Percentiles rank a stretch among this genome's conserved stretches.
phyloP scores from a whole-genome alignment of 2,888 invertebrate species.

The Euzophera pinguis region DNA sequence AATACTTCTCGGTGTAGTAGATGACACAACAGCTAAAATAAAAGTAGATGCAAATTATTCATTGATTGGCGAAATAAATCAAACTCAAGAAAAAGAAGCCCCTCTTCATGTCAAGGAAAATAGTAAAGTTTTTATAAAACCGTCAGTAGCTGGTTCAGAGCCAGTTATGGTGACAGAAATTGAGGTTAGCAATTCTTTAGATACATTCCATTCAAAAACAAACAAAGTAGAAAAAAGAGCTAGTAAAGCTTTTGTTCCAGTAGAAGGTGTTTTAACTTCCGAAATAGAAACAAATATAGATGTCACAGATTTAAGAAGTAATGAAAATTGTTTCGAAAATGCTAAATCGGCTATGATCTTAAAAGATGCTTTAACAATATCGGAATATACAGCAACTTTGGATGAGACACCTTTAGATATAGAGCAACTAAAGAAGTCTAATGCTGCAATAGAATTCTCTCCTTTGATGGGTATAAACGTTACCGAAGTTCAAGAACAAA shows the following conservation, averaged over 20 bases:
- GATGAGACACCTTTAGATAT: slow-evolving; percentile 81
- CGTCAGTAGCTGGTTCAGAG: slow-evolving; percentile 51
- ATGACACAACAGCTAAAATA: slow-evolving; percentile 60
- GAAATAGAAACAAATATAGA: slow-evolving; percentile 77
- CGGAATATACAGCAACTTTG: slow-evolving; percentile 80
- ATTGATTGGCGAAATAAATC: slow-evolving; percentile 60
- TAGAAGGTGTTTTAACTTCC: slow-evolving; percentile 70
- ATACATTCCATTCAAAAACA: slow-evolving; percentile 38
- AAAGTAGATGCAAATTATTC: slow-evolving; percentile 76
- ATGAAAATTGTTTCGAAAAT: slow-evolving; percentile 53
- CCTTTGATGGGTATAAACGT: slow-evolving; percentile 83
- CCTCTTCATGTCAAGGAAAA: slow-evolving; percentile 46
- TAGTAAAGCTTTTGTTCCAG: slow-evolving; percentile 42
- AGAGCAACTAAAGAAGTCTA: slow-evolving; percentile 64
- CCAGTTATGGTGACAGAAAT: slow-evolving; percentile 59
- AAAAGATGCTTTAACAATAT: slow-evolving; percentile 83
- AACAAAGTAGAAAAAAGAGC: slow-evolving; percentile 36
- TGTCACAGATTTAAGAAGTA: slow-evolving; percentile 61
- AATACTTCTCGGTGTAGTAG: slow-evolving; percentile 41
- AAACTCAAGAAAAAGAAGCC: slow-evolving; percentile 57
- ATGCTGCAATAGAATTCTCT: slow-evolving; percentile 78
- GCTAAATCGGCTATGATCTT: slow-evolving; percentile 80
- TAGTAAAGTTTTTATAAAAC: slow-evolving; percentile 38
- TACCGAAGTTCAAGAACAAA: slow-evolving; percentile 82
- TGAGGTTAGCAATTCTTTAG: slow-evolving; percentile 44